Evolutionary conservation across 2,797 vertebrate genomes (phyloP), one percentile per base, ranked within the genome.

Genomic region (Cryptoblepharus egeriae): DNA sequence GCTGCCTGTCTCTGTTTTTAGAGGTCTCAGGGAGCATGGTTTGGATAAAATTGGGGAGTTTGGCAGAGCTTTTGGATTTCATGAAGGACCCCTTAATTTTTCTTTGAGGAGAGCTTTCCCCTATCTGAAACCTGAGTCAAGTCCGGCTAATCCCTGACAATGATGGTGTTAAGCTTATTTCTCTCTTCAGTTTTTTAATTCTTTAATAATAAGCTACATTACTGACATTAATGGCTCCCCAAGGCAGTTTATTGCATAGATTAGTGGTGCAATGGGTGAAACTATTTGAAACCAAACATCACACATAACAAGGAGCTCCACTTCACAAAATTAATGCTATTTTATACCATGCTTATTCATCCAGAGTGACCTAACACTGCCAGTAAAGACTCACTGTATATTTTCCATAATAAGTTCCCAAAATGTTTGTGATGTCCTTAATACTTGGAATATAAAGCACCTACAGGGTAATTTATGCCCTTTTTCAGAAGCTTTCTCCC

Each of bases 221-320:
- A 32, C 13, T 65, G 32, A 18, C 35, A 55, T 65, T 65, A 39
- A 73, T 55, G 65, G 64, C 28, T 55, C 18, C 28, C 63, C 79
- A 37, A 52, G 69, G 79, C 68, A 80, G 63, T 73, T 73, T 63
- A 26, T 64, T 80, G 42, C 42, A 49, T 63, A 52, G 42, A 72
- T 63, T 80, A 73, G 69, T 52, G 42, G 16, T 73, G 79, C 69
- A 73, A 37, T n/a, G 60, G 69, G 42, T 72, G 60, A 80, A 80
- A 73, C 60, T 32, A 49, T 80, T 80, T 58, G 49, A 73, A 28
- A 73, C 45, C 58, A 55, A 52, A 52, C 1, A 42, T 30, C 64
- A 52, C 49, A 52, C 75, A 45, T n/a, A 16, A n/a, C 55, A 60
- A 35, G 45, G 73, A 63, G 60, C 45, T 65, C 73, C 26, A 42